Evolutionary conservation across 1,140 invertebrate genomes (phyloP).

Genomic region (Papilio glaucus): DNA sequence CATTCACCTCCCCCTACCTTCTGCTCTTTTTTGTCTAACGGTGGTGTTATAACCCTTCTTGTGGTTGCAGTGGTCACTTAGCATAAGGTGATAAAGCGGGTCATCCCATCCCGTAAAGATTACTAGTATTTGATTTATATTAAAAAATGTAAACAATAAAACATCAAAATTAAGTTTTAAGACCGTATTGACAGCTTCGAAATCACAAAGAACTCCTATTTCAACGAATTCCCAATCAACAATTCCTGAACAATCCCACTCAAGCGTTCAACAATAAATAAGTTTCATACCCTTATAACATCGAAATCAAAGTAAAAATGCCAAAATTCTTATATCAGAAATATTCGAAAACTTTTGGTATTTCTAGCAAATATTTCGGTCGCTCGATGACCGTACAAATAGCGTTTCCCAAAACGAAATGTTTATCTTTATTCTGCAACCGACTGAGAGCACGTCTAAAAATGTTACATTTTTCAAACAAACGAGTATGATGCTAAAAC

Average conservation of each 20-base stretch:
- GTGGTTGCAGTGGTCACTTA: too few relatives aligned
- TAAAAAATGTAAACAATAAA: too few relatives aligned
- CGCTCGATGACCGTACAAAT: not conserved
- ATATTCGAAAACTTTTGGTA: not conserved
- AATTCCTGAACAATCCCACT: not conserved
- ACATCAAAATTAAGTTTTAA: too few relatives aligned
- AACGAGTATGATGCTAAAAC: not conserved
- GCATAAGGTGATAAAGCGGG: too few relatives aligned
- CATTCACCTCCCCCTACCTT: too few relatives aligned
- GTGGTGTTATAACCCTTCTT: too few relatives aligned
- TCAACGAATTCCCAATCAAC: not conserved
- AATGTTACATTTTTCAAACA: not conserved
- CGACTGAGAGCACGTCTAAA: not conserved
- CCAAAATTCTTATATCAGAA: not conserved
- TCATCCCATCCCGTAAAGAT: too few relatives aligned
- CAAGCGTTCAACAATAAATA: not conserved
- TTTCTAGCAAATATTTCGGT: not conserved
- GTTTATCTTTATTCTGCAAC: not conserved
- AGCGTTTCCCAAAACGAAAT: not conserved
- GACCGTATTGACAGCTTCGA: too few relatives aligned
- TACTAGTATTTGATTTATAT: too few relatives aligned
- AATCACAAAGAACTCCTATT: too few relatives aligned
- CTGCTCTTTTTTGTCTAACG: too few relatives aligned
- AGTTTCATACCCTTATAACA: not conserved
- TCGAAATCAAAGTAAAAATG: not conserved